Conservation (phyloP, 1,140 invertebrate genomes). For the Tyrophagus putrescentiae region DNA sequence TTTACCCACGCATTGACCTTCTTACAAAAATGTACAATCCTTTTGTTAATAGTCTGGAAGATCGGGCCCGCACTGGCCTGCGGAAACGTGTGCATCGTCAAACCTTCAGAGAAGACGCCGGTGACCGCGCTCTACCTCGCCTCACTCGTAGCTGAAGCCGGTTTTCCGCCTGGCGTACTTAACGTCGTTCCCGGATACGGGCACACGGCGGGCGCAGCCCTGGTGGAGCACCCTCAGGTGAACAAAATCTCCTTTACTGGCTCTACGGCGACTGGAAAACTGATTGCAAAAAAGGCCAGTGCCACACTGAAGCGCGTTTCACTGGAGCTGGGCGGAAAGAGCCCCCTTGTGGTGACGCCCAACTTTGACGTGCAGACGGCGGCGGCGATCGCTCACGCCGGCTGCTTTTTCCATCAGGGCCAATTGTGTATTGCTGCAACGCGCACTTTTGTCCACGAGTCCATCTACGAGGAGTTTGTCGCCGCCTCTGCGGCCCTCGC, state of each 20-base stretch:
- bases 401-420: constrained; percentile 65
- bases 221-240: constrained; percentile 35
- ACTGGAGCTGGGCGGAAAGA: constrained; percentile 58
- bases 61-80: constrained; percentile 37
- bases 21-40: too few relatives aligned
- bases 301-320: constrained; percentile 64
- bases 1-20: too few relatives aligned
- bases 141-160: constrained; percentile 25
- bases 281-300: constrained; percentile 56
- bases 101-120: constrained; percentile 42
- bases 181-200: constrained; percentile 34
- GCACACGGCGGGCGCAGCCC: constrained; percentile 22
- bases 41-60: constrained; percentile 39
- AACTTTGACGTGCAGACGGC: constrained; percentile 66
- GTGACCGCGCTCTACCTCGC: constrained; percentile 38
- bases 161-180: constrained; percentile 34
- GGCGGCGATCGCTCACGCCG: constrained; percentile 55
- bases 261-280: constrained; percentile 45
- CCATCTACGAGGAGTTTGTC: constrained; percentile 78
- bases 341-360: constrained; percentile 55
- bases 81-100: constrained; percentile 42
- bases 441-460: constrained; percentile 61
- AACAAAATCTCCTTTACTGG: constrained; percentile 80
- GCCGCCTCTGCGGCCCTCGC: constrained; percentile 51
- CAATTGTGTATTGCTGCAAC: constrained; percentile 85